These are phyloP conservation scores for Colius striatus DNA, from an alignment of 2,113 vertebrate species.

Conservation along the genomic window DNA sequence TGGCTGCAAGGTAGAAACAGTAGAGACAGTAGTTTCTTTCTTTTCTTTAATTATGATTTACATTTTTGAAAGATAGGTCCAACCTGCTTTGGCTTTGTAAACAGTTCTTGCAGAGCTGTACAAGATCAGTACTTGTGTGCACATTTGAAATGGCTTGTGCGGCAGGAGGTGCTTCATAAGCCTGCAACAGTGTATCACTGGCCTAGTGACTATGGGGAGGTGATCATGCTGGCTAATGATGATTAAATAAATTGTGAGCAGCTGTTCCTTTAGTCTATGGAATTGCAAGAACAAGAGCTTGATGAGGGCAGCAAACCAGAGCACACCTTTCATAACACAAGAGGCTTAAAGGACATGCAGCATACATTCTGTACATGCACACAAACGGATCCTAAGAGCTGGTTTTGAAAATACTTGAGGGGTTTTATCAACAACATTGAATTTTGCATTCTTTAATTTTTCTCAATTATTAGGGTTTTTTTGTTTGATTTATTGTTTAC, in stretches of 20 bases:
- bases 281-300: not conserved
- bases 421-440: not conserved
- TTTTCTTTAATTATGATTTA: not conserved
- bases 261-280: conserved; percentile 4
- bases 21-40: not conserved
- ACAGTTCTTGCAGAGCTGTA: not conserved
- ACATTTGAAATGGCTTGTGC: rapidly evolving
- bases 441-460: not conserved
- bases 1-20: not conserved
- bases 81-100: not conserved
- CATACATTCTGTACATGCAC: not conserved
- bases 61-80: not conserved
- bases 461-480: not conserved
- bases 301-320: not conserved
- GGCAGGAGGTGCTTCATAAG: not conserved
- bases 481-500: not conserved
- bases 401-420: not conserved
- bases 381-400: not conserved
- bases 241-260: conserved; percentile 18
- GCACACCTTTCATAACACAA: not conserved
- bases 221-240: not conserved
- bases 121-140: rapidly evolving
- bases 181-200: not conserved
- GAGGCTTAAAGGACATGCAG: not conserved
- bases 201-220: not conserved